Conservation (phyloP, 2,888 invertebrate species). For the Acanthococcus lagerstroemiae region DNA sequence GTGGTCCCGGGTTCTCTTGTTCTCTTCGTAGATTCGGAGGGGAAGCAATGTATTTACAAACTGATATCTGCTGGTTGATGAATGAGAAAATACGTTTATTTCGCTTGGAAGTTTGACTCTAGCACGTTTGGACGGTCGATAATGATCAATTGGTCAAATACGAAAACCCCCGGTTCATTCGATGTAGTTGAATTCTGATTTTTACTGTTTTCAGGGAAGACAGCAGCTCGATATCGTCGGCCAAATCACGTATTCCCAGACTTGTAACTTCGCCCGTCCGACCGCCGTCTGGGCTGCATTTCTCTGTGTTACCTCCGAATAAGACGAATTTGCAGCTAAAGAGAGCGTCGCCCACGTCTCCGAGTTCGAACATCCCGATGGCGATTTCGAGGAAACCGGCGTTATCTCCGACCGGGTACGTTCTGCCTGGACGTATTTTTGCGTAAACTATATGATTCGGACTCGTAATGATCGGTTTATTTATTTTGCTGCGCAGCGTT, state of each 20-base stretch:
- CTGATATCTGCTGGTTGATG: no score
- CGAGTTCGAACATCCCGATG: slow-evolving; percentile 18
- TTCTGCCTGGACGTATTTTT: neutral
- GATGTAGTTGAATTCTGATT: neutral
- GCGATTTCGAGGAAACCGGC: slow-evolving; percentile 41
- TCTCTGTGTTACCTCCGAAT: slow-evolving; percentile 36
- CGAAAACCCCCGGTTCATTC: no score
- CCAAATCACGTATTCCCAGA: slow-evolving; percentile 58
- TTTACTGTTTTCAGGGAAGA: neutral
- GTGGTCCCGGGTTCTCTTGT: no score
- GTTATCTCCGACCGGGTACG: slow-evolving; percentile 31
- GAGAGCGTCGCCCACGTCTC: slow-evolving; percentile 30
- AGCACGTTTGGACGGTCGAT: no score
- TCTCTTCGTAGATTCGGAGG: no score
- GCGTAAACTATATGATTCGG: neutral
- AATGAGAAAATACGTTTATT: no score
- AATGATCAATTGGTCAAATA: no score
- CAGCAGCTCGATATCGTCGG: neutral
- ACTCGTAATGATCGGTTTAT: neutral
- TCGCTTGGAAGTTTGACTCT: no score
- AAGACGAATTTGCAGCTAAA: slow-evolving; percentile 37
- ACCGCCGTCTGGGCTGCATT: slow-evolving; percentile 35
- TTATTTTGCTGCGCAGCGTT: neutral
- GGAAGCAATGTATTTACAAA: no score
- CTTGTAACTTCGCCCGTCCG: slow-evolving; percentile 57